Evolutionary conservation across 2,113 vertebrate genomes (phyloP).

Genomic region (Eidolon helvum): DNA sequence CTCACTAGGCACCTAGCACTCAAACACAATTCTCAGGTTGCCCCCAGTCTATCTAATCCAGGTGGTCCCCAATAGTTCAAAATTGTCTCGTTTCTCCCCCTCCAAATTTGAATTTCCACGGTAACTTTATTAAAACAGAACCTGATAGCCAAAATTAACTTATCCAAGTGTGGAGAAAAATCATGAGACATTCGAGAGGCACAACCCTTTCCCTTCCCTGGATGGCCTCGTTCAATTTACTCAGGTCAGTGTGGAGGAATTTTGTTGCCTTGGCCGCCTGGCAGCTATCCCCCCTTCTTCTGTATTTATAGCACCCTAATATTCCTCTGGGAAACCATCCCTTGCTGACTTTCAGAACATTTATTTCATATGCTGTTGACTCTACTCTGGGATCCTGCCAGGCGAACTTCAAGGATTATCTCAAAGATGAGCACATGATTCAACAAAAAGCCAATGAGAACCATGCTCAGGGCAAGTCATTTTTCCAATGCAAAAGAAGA

Average conservation of each 20-base stretch:
- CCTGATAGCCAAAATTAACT: background rate
- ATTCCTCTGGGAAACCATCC: slow-evolving; percentile 44
- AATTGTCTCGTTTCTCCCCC: background rate
- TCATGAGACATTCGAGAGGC: background rate
- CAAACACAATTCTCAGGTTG: background rate
- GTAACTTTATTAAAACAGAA: slow-evolving; percentile 20
- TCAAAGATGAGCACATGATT: slow-evolving; percentile 37
- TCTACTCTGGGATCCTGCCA: background rate
- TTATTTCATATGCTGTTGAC: slow-evolving; percentile 8
- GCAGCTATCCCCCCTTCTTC: background rate
- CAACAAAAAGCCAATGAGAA: slow-evolving; percentile 16
- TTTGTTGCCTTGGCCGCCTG: background rate
- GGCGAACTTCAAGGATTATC: slow-evolving; percentile 24
- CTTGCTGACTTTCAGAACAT: slow-evolving; percentile 22
- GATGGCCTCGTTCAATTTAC: background rate
- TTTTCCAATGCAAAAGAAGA: background rate
- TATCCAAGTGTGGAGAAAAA: slow-evolving; percentile 16
- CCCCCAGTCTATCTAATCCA: background rate
- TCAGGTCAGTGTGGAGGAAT: background rate
- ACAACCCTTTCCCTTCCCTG: slow-evolving; percentile 6
- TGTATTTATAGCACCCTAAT: slow-evolving; percentile 60
- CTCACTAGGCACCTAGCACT: background rate
- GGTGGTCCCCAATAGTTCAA: background rate
- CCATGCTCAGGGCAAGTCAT: background rate
- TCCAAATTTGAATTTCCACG: slow-evolving; percentile 24